Percentiles rank a stretch among this genome's conserved stretches.
These are phyloP conservation scores for Scalopus aquaticus DNA, from an alignment of 2,113 vertebrate species.

Conservation along the genomic window DNA sequence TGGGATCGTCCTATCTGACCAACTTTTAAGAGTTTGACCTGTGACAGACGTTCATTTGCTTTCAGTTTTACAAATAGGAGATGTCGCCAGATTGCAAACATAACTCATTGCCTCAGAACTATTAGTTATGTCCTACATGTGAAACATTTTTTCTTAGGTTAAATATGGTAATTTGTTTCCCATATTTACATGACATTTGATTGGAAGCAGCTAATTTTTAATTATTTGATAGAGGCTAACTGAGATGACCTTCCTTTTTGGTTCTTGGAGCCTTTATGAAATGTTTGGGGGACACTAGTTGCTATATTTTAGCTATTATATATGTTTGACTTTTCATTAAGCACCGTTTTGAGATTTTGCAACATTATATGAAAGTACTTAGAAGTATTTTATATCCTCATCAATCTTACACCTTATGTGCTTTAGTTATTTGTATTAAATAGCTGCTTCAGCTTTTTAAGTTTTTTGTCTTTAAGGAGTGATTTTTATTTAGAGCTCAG, in stretches of 20 bases:
- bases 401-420: not conserved
- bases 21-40: not conserved
- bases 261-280: constrained; percentile 40
- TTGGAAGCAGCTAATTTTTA: constrained; percentile 26
- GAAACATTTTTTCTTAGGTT: not conserved
- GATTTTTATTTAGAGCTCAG: not conserved
- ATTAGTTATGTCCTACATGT: not conserved
- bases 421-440: not conserved
- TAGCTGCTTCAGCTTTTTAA: not conserved
- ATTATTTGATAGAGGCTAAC: not conserved
- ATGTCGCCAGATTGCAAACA: not conserved
- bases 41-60: not conserved
- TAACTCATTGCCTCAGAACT: not conserved
- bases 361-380: not conserved
- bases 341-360: constrained; percentile 16
- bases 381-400: not conserved
- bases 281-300: not conserved
- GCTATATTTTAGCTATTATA: not conserved
- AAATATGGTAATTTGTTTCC: no score
- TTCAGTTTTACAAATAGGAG: constrained; percentile 36
- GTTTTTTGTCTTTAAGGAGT: not conserved
- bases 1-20: not conserved
- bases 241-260: constrained; percentile 8
- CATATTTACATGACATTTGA: constrained; percentile 11
- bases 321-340: not conserved